Percentiles rank a stretch among this genome's conserved stretches.
These are phyloP conservation scores for Mycetomoellerius zeteki DNA, from an alignment of 1,140 invertebrate genomes.

Conservation along the genomic window DNA sequence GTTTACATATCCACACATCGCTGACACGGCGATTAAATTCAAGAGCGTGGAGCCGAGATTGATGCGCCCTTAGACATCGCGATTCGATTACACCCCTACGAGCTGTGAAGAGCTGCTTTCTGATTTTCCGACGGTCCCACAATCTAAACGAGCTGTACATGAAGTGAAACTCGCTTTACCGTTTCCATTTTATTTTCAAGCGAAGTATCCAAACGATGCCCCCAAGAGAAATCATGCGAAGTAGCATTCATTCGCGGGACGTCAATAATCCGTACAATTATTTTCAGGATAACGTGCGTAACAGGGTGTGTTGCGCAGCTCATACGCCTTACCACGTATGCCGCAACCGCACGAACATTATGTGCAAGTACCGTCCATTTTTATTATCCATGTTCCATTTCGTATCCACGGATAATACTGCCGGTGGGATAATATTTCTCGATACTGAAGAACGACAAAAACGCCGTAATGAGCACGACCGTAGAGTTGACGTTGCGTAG, in stretches of 20 bases:
- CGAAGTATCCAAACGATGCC: neutral
- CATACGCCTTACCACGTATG: too few species aligned
- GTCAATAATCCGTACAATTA: constrained; percentile 47
- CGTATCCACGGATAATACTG: neutral
- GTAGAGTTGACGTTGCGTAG: neutral
- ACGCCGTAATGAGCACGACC: neutral
- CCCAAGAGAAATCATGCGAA: constrained; percentile 60
- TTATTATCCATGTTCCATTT: too few species aligned
- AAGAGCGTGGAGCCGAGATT: neutral
- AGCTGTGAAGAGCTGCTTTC: constrained; percentile 7
- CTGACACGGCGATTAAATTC: constrained; percentile 10
- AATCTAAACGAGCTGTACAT: constrained; percentile 5
- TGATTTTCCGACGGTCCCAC: constrained; percentile 13
- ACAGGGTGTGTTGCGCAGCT: neutral
- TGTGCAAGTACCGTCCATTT: too few species aligned
- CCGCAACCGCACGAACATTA: too few species aligned
- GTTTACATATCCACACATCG: constrained; percentile 11
- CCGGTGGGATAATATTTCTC: neutral
- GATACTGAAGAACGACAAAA: neutral
- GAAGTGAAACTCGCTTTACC: neutral
- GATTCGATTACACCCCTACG: neutral
- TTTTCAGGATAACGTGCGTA: neutral
- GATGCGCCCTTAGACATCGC: constrained; percentile 14
- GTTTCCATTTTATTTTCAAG: constrained; percentile 23
- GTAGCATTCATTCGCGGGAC: constrained; percentile 24